These are phyloP conservation scores for Blennius ocellaris DNA, from an alignment of 2,113 vertebrate species.

Conservation along the genomic window DNA sequence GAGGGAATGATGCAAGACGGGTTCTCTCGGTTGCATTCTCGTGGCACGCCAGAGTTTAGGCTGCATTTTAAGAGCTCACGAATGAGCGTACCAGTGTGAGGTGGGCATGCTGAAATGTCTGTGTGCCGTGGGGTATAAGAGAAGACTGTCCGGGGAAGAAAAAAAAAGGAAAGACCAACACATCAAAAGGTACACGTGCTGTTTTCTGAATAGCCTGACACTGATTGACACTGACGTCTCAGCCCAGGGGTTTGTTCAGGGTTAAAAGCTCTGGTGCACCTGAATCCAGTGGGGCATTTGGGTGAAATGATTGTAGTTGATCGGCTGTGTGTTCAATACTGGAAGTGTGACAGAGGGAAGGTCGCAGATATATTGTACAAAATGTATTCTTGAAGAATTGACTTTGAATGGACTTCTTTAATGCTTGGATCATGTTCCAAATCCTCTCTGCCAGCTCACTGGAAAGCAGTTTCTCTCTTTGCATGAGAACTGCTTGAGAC, in stretches of 20 bases:
- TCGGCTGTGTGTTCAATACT: conserved; percentile 9
- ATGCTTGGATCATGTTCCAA: too few species aligned
- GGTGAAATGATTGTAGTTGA: conserved; percentile 29
- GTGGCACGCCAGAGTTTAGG: conserved; percentile 29
- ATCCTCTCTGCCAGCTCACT: not conserved
- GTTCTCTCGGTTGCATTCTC: conserved; percentile 22
- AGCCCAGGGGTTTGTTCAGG: conserved; percentile 50
- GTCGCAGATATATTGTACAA: not conserved
- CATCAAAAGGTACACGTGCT: conserved; percentile 40
- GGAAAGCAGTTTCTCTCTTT: not conserved
- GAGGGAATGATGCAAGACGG: conserved; percentile 7
- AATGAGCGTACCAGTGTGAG: conserved; percentile 22
- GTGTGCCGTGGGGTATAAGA: conserved; percentile 28
- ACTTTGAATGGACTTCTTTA: not conserved
- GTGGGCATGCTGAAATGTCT: conserved; percentile 33
- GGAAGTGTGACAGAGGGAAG: not conserved
- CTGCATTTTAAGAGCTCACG: conserved; percentile 30
- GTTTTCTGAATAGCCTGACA: conserved; percentile 43
- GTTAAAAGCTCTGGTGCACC: conserved; percentile 53
- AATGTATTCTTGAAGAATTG: not conserved
- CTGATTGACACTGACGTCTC: conserved; percentile 66
- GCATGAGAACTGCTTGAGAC: not conserved
- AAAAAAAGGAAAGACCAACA: conserved; percentile 2
- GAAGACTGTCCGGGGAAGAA: not conserved
- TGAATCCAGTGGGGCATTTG: conserved; percentile 26